Evolutionary conservation across 23 tunicate genomes (phyloP), one percentile per base, ranked within the genome.

Genomic region (Phallusia fumigata): DNA sequence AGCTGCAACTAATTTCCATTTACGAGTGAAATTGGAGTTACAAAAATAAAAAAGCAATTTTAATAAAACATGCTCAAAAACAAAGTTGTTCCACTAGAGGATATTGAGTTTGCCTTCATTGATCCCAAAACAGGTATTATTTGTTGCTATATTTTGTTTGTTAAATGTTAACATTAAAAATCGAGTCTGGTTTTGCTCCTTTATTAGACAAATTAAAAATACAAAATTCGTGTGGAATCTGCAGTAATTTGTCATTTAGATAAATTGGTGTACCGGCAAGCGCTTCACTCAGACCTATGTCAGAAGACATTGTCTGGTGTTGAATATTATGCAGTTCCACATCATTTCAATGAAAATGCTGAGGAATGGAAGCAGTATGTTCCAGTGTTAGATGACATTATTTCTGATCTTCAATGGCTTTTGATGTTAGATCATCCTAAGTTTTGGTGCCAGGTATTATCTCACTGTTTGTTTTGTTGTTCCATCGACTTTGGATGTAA

Each of bases 361-460:
- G 36, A 65, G 22, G 81, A 74, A 15, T 30, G 31, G 0, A 32
- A 80, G 26, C 44, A 58, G 24, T 73, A 45, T 19, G 33, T 53
- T 0, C 36, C 34, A 22, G 76, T 82, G 77, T 36, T 88, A 22
- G 86, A 88, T 64, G 36, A 45, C 18, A 49, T 88, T 0, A 36
- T 33, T 13, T 21, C 36, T 18, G 74, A 76, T 53, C 73, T 92
- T 19, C 76, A 79, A 32, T 92, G 97, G 97, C 64, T 87, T n/a
- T 75, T 92, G 33, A 82, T 86, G 44, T 52, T 92, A 18, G 21
- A 36, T 26, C 82, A 92, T 84, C 79, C 87, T 15, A 80, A 87
- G 36, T 92, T 92, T 80, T 92, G 97, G 97, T 92, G 97, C 44
- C 92, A 92, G 89, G 96, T 90, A 69, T 40, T 40, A 40, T n/a